Percentiles rank a stretch among this genome's conserved stretches.
Evolutionary conservation across 2,113 vertebrate genomes (phyloP).

Genomic region (Thamnophis sirtalis): DNA sequence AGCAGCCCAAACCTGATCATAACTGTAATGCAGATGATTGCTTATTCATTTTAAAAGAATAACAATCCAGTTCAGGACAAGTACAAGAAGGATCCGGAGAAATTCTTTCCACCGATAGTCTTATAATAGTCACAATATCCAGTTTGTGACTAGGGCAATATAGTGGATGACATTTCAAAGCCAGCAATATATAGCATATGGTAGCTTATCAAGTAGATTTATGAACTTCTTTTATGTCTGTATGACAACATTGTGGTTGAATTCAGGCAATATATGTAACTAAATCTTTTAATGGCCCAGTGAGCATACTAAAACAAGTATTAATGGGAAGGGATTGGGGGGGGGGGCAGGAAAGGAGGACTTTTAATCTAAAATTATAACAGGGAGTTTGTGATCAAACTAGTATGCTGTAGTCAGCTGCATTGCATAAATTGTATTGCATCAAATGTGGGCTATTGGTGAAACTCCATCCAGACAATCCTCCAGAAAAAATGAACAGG

Average conservation of each 20-base stretch:
- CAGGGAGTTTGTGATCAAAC: background rate
- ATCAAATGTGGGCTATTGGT: background rate
- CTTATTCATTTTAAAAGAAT: background rate
- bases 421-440: background rate
- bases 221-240: background rate
- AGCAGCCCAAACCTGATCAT: no score
- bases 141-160: background rate
- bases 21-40: background rate
- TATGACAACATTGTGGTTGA: background rate
- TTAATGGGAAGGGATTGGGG: background rate
- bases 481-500: background rate
- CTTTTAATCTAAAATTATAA: background rate
- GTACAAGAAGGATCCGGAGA: background rate
- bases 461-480: background rate
- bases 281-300: background rate
- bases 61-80: background rate
- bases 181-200: background rate
- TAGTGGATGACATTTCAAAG: background rate
- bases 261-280: background rate
- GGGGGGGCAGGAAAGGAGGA: background rate
- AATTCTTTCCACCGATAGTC: background rate
- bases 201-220: background rate
- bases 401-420: background rate
- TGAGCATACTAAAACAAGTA: background rate
- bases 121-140: background rate